A percentile compares a stretch with the other conserved stretches of the same genome.
Evolutionary conservation across 1,140 invertebrate species (phyloP).

Genomic region (Drosophila kikkawai): DNA sequence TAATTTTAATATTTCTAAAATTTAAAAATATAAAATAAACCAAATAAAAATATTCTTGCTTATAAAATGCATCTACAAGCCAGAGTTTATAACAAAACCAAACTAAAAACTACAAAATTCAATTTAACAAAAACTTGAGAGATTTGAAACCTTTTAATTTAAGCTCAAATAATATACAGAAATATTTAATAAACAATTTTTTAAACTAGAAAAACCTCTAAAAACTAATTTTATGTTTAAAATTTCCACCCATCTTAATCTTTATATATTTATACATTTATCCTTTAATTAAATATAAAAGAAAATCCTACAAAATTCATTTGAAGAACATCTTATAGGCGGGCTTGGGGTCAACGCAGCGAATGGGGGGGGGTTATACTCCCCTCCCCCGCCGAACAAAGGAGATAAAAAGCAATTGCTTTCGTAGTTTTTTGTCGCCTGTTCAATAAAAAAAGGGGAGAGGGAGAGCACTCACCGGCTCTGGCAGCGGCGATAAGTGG

Average conservation of each 20-base stretch:
- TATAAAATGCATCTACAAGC: neutral
- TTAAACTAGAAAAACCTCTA: neutral
- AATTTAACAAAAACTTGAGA: neutral
- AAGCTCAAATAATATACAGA: neutral
- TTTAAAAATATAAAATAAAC: neutral
- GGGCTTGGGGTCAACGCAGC: neutral
- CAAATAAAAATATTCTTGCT: too few species aligned
- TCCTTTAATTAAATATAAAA: neutral
- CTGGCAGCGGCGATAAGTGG: slow-evolving; percentile 19
- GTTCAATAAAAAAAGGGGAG: slow-evolving; percentile 58
- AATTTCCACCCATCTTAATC: too few species aligned
- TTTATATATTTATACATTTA: too few species aligned
- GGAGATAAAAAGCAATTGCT: slow-evolving; percentile 40
- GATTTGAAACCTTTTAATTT: neutral
- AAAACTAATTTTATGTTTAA: neutral
- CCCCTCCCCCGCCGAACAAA: neutral
- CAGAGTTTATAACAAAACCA: neutral
- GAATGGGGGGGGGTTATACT: neutral
- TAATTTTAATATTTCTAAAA: neutral
- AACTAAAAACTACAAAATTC: neutral
- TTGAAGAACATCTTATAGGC: neutral
- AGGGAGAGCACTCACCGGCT: slow-evolving; percentile 1
- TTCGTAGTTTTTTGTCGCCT: slow-evolving; percentile 60
- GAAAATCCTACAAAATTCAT: neutral
- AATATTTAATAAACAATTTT: neutral